phyloP scores from a whole-genome alignment of 37 sponge, comb jelly and placozoan species.

The Tethya wilhelma region DNA sequence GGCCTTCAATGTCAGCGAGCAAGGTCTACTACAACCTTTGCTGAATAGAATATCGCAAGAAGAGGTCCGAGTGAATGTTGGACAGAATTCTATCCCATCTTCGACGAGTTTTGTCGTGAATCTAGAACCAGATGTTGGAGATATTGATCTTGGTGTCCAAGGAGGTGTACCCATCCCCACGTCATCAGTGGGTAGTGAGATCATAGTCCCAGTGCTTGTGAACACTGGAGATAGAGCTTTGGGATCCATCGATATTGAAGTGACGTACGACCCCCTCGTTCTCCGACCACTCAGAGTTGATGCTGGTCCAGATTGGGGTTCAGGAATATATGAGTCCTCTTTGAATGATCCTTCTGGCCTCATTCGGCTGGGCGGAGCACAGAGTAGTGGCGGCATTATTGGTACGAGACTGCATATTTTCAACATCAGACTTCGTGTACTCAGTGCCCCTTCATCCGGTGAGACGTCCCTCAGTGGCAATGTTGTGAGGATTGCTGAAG shows the following conservation, averaged over 20 bases:
- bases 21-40: constrained; percentile 34
- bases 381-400: constrained; percentile 2
- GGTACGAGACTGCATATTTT: constrained; percentile 51
- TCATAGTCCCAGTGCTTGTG: constrained; percentile 49
- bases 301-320: constrained; percentile 31
- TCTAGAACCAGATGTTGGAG: constrained; percentile 78
- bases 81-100: not conserved
- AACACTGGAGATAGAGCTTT: constrained; percentile 55
- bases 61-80: constrained; percentile 3
- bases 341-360: constrained; percentile 32
- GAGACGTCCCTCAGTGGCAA: not conserved
- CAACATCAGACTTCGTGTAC: constrained; percentile 12
- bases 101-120: constrained; percentile 47
- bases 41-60: constrained; percentile 28
- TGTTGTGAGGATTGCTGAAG: constrained; percentile 35
- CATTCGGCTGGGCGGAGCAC: constrained; percentile 41
- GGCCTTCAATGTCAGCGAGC: not conserved
- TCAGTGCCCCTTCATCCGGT: not conserved
- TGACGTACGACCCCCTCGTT: constrained; percentile 40
- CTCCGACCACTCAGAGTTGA: constrained; percentile 6
- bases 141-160: constrained; percentile 62
- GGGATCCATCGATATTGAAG: constrained; percentile 48
- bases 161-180: constrained; percentile 28
- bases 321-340: constrained; percentile 31
- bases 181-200: not conserved